Evolutionary conservation across 2,888 invertebrate genomes (phyloP).

Genomic region (Drosophila recens): DNA sequence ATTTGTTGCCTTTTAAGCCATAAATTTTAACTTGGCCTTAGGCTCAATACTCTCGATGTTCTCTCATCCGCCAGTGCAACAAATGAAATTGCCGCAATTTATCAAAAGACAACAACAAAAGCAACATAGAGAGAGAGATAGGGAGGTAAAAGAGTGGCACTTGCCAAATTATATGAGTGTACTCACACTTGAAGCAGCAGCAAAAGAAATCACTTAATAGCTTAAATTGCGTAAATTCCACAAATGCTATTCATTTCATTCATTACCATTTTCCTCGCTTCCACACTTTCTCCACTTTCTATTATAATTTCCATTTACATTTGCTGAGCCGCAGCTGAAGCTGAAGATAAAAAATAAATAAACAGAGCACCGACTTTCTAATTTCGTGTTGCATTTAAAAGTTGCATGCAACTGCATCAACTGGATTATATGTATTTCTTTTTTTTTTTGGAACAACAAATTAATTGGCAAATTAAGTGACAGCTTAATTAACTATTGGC

Average conservation of each 20-base stretch:
- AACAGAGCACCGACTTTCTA: background rate
- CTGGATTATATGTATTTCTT: background rate
- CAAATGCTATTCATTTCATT: slow-evolving; percentile 32
- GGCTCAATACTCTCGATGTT: slow-evolving; percentile 41
- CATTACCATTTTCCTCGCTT: slow-evolving; percentile 19
- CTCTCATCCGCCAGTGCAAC: slow-evolving; percentile 40
- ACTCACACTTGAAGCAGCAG: slow-evolving; percentile 27
- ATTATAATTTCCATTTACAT: slow-evolving; percentile 40
- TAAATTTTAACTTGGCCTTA: slow-evolving; percentile 49
- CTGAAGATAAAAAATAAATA: background rate
- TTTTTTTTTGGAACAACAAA: background rate
- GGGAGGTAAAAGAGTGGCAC: slow-evolving; percentile 30
- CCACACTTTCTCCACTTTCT: slow-evolving; percentile 9
- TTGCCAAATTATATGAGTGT: slow-evolving; percentile 56
- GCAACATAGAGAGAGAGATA: slow-evolving; percentile 1
- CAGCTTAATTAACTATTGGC: slow-evolving; percentile 30
- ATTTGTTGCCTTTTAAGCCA: slow-evolving; percentile 50
- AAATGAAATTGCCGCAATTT: slow-evolving; percentile 66
- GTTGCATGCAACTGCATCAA: background rate
- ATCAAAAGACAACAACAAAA: slow-evolving; percentile 44
- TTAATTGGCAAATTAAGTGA: slow-evolving; percentile 39
- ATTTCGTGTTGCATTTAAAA: background rate
- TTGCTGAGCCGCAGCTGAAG: slow-evolving; percentile 13
- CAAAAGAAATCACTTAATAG: slow-evolving; percentile 53
- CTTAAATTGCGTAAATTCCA: slow-evolving; percentile 42